phyloP scores from a whole-genome alignment of 2,888 invertebrate species.

The Eristalis pertinax region DNA sequence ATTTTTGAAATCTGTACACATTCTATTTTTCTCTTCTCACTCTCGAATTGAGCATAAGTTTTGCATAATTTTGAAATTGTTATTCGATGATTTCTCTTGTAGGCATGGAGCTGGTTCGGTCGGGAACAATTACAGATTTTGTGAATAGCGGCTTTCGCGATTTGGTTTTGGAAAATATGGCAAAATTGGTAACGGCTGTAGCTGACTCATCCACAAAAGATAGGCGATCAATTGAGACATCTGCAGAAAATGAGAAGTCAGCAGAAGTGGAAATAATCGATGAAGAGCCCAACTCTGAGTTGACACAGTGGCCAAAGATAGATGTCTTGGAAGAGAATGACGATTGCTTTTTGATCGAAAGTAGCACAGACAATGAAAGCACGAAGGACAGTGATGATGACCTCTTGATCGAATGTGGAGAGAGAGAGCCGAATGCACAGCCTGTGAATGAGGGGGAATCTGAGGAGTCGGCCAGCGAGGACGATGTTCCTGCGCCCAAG shows the following conservation, averaged over 20 bases:
- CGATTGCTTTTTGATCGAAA: conserved; percentile 32
- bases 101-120: conserved; percentile 63
- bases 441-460: neutral
- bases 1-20: neutral
- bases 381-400: conserved; percentile 23
- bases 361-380: neutral
- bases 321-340: conserved; percentile 24
- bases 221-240: neutral
- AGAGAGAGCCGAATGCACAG: conserved; percentile 29
- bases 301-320: neutral
- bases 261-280: conserved; percentile 57
- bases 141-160: conserved; percentile 38
- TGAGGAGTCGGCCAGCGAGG: neutral
- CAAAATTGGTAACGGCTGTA: conserved; percentile 5
- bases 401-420: conserved; percentile 45
- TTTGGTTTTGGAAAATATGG: conserved; percentile 52
- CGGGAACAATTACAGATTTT: conserved; percentile 54
- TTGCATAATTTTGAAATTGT: conserved; percentile 11
- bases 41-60: conserved; percentile 63
- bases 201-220: conserved; percentile 27
- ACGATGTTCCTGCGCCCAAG: neutral
- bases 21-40: conserved; percentile 2
- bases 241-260: conserved; percentile 15
- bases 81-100: conserved; percentile 23
- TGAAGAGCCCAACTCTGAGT: conserved; percentile 19